phyloP scores from a whole-genome alignment of 2,888 invertebrate species.

The Masnerella sp. region DNA sequence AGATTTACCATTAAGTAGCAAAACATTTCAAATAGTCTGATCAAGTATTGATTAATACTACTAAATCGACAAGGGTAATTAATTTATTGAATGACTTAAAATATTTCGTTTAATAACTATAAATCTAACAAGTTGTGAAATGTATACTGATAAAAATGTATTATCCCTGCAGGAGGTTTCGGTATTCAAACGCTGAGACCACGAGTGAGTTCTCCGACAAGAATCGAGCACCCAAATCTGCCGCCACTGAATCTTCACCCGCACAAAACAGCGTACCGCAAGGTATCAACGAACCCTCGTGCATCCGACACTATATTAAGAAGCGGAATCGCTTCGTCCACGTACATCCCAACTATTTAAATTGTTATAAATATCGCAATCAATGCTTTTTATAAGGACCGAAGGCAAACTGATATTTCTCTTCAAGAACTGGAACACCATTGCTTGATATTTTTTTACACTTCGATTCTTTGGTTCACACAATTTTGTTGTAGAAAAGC shows the following conservation, averaged over 20 bases:
- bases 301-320: slow-evolving; percentile 70
- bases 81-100: neutral
- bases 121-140: neutral
- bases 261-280: slow-evolving; percentile 74
- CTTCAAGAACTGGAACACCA: slow-evolving; percentile 11
- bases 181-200: slow-evolving; percentile 79
- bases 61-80: slow-evolving; percentile 7
- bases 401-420: slow-evolving; percentile 19
- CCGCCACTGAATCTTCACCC: slow-evolving; percentile 87
- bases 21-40: neutral
- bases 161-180: slow-evolving; percentile 63
- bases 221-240: slow-evolving; percentile 89
- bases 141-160: neutral
- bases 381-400: slow-evolving; percentile 33
- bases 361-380: slow-evolving; percentile 27
- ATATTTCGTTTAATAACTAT: neutral
- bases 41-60: neutral
- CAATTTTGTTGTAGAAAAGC: neutral
- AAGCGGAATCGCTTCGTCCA: slow-evolving; percentile 69
- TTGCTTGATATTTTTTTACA: slow-evolving; percentile 28
- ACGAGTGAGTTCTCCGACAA: slow-evolving; percentile 87
- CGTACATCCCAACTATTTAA: slow-evolving; percentile 73
- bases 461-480: neutral
- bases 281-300: slow-evolving; percentile 69
- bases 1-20: slow-evolving; percentile 4